Base-by-base conservation (phyloP, 2,797 vertebrate genomes). In the Scomberomorus guttatus region DNA sequence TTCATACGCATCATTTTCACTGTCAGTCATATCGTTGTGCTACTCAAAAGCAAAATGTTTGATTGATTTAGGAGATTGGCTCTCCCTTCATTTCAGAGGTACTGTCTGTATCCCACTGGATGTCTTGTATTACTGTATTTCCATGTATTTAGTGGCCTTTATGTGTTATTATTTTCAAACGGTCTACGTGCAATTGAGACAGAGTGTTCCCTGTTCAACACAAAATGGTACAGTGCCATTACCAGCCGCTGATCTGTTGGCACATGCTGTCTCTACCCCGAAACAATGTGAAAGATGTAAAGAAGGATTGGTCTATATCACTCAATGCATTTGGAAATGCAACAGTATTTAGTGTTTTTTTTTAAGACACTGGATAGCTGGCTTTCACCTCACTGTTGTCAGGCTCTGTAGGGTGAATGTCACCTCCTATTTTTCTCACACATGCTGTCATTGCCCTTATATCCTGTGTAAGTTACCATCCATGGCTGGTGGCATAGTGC, bases 131-230 rank as follows among this genome's bases (percentile, higher is more conserved):
- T 82, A 89, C 87, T 94, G 88, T 94, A 89, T 85, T 88, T 93
- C 81, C 91, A 89, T 93, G 91, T 93, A 92, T 94, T 93, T 91
- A 86, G 94, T 94, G 95, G 93, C 95, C 92, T 93, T 94, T 93
- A 89, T 93, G 84, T 92, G 87, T 92, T 92, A 59, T 87, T 75
- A 68, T 90, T 89, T 89, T 88, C 75, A 68, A 80, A 77, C 20
- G 80, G 89, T 92, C 72, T 62, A 90, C 86, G 93, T 93, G 91
- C 91, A 93, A 93, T 93, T 86, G 89, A 93, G 92, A 85, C 90
- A 90, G 90, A 93, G 92, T 93, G 90, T 88, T 91, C 79, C 82
- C 77, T 84, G 86, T 83, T 89, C 64, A 88, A 90, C 87, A 81
- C 87, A 83, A 74, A 84, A 79, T 77, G 84, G 92, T 92, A 88